Evolutionary conservation across 1,140 invertebrate genomes (phyloP), one percentile per base, ranked within the genome.

Genomic region (Trissolcus basalis): DNA sequence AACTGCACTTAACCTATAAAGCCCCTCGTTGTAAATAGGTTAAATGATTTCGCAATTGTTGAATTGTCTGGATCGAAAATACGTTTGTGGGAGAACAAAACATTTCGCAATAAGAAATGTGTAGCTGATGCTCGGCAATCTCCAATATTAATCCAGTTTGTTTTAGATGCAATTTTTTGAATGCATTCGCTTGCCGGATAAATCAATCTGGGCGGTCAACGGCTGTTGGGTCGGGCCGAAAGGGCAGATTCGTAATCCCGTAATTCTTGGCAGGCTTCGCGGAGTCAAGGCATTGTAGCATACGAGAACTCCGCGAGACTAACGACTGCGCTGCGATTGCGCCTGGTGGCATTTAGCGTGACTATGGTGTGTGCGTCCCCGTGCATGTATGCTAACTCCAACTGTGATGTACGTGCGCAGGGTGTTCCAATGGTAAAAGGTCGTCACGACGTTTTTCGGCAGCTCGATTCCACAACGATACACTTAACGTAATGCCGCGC

Each of bases 171-270:
- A 36, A 51, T 36, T 50, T 36, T 50, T 67, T 67, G 16, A 50
- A 51, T 50, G 45, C 54, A 50, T 16, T 56, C 96, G 36, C 97
- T 0, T 64, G 59, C 7, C 33, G 56, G 70, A 78, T 78, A 78
- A 78, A 78, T 78, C 77, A 78, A 71, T 67, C 65, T 54, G 43
- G 59, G 47, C 67, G 77, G 77, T 74, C 77, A 78, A 71, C 71
- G 36, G 61, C 44, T 65, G 54, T 67, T 78, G 63, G 77, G 67
- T 74, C 70, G 77, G 70, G 67, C 77, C 58, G 71, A 78, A 78
- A 78, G 77, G 77, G 77, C 77, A 78, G 58, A 78, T 68, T 75
- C 53, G 77, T 71, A 78, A 78, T 78, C 77, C 71, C 48, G 71
- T 75, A 71, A 78, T 75, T 78, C 71, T 78, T 70, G 65, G 47